Conservation (phyloP, 2,113 vertebrate genomes). For the Falcunculus frontatus region DNA sequence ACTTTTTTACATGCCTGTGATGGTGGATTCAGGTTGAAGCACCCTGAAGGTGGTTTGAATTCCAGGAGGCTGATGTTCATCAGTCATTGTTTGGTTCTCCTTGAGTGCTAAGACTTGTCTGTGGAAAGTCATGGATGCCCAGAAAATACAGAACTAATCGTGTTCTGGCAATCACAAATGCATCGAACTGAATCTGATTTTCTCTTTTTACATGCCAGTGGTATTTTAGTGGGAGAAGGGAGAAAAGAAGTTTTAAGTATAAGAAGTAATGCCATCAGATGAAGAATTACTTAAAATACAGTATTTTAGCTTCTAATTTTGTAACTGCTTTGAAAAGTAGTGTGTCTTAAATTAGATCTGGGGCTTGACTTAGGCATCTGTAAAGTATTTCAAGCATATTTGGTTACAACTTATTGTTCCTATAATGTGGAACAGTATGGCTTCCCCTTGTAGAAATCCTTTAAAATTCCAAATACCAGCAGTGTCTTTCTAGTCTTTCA, state of each 20-base stretch:
- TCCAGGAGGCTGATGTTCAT: background rate
- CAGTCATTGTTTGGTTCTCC: background rate
- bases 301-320: background rate
- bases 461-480: background rate
- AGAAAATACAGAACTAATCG: background rate
- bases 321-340: background rate
- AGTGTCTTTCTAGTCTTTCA: background rate
- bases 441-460: background rate
- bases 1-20: background rate
- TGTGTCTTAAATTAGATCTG: background rate
- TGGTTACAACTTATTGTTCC: background rate
- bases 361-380: background rate
- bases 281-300: background rate
- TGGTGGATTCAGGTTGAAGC: background rate
- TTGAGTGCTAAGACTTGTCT: background rate
- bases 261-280: background rate
- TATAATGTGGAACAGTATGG: background rate
- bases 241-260: background rate
- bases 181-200: background rate
- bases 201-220: background rate
- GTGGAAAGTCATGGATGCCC: background rate
- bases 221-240: background rate
- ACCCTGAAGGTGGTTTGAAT: background rate
- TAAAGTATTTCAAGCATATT: background rate
- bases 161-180: background rate